Conservation (phyloP, 2,888 invertebrate species). For the Drosophila rellima region DNA sequence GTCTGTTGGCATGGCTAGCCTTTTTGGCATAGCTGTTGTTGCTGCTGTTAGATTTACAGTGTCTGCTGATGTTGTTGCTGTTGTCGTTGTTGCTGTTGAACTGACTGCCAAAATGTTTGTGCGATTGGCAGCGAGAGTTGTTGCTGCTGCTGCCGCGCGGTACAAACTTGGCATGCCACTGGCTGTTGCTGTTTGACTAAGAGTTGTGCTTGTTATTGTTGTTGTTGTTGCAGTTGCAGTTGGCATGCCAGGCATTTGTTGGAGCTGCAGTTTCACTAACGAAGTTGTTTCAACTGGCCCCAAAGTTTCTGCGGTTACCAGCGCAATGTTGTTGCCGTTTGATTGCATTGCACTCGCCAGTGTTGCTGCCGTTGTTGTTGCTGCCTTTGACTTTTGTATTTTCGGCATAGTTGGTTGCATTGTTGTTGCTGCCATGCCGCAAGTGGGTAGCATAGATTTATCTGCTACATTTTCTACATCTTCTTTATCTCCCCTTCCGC, state of each 20-base stretch:
- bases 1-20: slow-evolving; percentile 53
- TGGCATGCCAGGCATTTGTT: slow-evolving; percentile 71
- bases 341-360: slow-evolving; percentile 54
- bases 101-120: slow-evolving; percentile 60
- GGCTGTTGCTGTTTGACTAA: slow-evolving; percentile 30
- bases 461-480: slow-evolving; percentile 10
- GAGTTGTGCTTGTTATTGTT: slow-evolving; percentile 24
- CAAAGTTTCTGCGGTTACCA: slow-evolving; percentile 75
- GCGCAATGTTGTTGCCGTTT: slow-evolving; percentile 62
- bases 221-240: slow-evolving; percentile 37
- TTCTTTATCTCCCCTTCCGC: slow-evolving; percentile 22
- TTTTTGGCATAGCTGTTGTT: slow-evolving; percentile 24
- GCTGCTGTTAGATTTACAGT: slow-evolving; percentile 18
- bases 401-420: slow-evolving; percentile 52
- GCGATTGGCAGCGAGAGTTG: slow-evolving; percentile 46
- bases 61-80: slow-evolving; percentile 31
- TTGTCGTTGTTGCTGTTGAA: slow-evolving; percentile 27
- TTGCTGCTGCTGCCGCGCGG: slow-evolving; percentile 32
- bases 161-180: slow-evolving; percentile 60
- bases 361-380: slow-evolving; percentile 26
- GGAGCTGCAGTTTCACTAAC: slow-evolving; percentile 67
- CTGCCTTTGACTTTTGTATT: slow-evolving; percentile 57
- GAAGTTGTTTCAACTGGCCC: slow-evolving; percentile 76
- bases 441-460: slow-evolving; percentile 54
- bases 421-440: slow-evolving; percentile 37